Conservation (phyloP, 2,113 vertebrate species). For the Thamnaconus septentrionalis region DNA sequence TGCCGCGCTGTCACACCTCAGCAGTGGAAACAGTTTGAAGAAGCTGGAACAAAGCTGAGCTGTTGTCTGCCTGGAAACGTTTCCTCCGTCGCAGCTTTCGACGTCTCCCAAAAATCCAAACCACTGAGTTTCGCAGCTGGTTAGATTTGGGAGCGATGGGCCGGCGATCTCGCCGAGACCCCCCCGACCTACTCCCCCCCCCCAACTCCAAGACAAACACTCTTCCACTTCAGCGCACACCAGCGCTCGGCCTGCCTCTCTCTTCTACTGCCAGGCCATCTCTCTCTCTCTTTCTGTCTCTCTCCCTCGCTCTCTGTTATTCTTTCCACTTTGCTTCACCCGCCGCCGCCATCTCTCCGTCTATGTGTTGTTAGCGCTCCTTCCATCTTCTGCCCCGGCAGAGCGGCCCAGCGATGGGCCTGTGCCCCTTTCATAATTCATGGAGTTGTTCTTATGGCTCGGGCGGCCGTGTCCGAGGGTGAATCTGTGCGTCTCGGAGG, state of each 20-base stretch:
- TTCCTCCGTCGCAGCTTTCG: not conserved
- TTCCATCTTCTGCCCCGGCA: conserved; percentile 22
- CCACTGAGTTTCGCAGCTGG: conserved; percentile 38
- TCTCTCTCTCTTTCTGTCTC: conserved; percentile 33
- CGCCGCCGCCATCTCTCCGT: conserved; percentile 32
- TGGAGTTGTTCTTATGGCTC: conserved; percentile 68
- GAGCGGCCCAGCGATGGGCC: conserved; percentile 46
- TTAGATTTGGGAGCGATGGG: conserved; percentile 33
- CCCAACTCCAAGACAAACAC: conserved; percentile 50
- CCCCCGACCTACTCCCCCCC: conserved; percentile 12
- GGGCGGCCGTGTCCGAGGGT: conserved; percentile 59
- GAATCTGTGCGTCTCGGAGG: conserved; percentile 64
- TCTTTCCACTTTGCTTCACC: conserved; percentile 43
- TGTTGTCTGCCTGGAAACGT: conserved; percentile 7
- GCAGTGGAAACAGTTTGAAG: conserved; percentile 45
- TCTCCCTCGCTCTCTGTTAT: conserved; percentile 23
- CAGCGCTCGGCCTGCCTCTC: not conserved
- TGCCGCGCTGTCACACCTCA: conserved; percentile 49
- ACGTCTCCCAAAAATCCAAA: conserved; percentile 12
- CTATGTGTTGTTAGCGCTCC: conserved; percentile 43
- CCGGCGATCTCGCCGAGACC: conserved; percentile 16
- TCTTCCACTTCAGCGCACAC: not conserved
- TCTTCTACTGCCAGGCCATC: no score
- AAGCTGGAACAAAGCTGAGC: conserved; percentile 48
- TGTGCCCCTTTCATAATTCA: conserved; percentile 71